phyloP scores from a whole-genome alignment of 1,140 invertebrate genomes.

The Bombus waltoni region DNA sequence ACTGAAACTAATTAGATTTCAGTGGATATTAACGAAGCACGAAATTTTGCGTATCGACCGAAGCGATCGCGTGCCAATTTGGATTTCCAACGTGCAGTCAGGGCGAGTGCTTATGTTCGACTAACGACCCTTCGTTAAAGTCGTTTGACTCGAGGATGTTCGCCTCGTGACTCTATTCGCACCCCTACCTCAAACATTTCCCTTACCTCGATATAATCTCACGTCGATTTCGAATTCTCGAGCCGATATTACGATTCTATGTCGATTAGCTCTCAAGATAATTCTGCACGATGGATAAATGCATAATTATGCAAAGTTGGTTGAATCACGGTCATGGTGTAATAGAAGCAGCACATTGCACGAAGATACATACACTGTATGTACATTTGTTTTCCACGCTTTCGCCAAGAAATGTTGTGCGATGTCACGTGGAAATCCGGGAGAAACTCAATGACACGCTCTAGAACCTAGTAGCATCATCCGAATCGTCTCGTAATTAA shows the following conservation, averaged over 20 bases:
- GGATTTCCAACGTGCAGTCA: background rate
- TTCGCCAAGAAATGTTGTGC: background rate
- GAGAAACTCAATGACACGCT: constrained; percentile 34
- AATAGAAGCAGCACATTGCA: background rate
- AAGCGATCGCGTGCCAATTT: background rate
- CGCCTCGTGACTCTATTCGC: background rate
- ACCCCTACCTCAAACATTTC: background rate
- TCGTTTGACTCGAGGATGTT: background rate
- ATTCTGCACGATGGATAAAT: background rate
- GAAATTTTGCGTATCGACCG: background rate
- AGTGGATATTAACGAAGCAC: background rate
- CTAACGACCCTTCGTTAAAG: background rate
- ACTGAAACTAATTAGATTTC: background rate
- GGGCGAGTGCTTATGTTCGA: no score
- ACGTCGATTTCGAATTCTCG: no score
- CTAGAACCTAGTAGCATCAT: constrained; percentile 12
- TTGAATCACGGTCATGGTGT: background rate
- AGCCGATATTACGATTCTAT: background rate
- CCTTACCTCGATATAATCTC: background rate
- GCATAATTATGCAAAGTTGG: background rate
- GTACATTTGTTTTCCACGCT: constrained; percentile 21
- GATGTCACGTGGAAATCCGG: constrained; percentile 18
- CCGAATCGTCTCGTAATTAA: constrained; percentile 2
- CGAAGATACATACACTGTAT: background rate
- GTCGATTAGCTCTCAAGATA: background rate